A percentile compares a stretch with the other conserved stretches of the same genome.
phyloP scores from a whole-genome alignment of 2,113 vertebrate genomes.

The Toxotes chatareus region DNA sequence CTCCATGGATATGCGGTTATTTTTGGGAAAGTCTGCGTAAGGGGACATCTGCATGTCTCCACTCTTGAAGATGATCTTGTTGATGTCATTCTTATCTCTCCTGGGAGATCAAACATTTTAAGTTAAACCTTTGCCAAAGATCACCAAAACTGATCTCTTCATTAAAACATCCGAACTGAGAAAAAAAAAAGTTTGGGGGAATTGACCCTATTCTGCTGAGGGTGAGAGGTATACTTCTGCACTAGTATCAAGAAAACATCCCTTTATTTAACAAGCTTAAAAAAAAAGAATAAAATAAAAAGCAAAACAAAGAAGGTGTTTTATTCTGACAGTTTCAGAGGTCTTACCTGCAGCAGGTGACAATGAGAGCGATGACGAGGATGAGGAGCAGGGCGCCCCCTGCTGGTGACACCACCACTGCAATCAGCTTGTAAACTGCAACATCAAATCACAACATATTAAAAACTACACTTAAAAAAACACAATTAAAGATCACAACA shows the following conservation, averaged over 20 bases:
- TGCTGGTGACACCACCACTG: conserved; percentile 92
- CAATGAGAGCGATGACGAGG: conserved; percentile 89
- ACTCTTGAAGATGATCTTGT: conserved; percentile 98
- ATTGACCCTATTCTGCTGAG: neutral
- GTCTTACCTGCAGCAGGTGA: conserved; percentile 94
- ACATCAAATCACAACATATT: conserved; percentile 10
- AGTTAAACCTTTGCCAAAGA: neutral
- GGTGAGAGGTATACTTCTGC: neutral
- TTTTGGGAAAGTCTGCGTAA: conserved; percentile 94
- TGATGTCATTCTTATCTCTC: conserved; percentile 98
- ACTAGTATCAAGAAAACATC: neutral
- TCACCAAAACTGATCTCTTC: neutral
- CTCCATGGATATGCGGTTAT: conserved; percentile 90
- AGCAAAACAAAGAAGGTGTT: neutral
- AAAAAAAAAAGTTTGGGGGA: neutral
- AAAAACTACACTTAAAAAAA: neutral
- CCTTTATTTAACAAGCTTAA: neutral
- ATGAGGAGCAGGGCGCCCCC: conserved; percentile 93
- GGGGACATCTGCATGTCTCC: conserved; percentile 98
- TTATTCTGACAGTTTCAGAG: neutral
- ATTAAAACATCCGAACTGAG: neutral
- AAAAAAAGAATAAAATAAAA: neutral
- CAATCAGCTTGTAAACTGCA: conserved; percentile 96
- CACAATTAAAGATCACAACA: neutral
- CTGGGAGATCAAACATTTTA: conserved; percentile 77